phyloP scores from a whole-genome alignment of 1,140 invertebrate species.

The Zaprionus capensis region DNA sequence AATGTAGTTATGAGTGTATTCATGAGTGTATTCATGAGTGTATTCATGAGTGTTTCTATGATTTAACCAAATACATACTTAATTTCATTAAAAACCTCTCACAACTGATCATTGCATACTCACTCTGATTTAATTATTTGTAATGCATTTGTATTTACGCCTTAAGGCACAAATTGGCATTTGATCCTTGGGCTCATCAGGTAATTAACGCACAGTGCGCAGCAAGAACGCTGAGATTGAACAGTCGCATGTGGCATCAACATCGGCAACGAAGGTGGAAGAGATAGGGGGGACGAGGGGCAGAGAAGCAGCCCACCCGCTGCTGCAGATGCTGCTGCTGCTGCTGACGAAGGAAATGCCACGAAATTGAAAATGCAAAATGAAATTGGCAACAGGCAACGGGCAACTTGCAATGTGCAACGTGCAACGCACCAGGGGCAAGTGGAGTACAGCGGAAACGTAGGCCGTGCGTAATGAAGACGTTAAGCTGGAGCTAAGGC shows the following conservation, averaged over 20 bases:
- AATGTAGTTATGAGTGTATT: constrained; percentile 9
- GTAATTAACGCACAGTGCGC: constrained; percentile 62
- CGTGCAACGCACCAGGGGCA: constrained; percentile 3
- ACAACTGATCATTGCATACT: not conserved
- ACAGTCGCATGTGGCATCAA: constrained; percentile 15
- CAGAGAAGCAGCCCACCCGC: constrained; percentile 31
- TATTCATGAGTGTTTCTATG: constrained; percentile 8
- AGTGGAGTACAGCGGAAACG: constrained; percentile 43
- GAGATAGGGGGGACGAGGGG: not conserved
- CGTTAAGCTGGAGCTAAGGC: constrained; percentile 65
- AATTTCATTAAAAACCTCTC: not conserved
- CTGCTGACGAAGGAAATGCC: constrained; percentile 67
- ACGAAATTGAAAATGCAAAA: constrained; percentile 81
- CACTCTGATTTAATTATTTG: not conserved
- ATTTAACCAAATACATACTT: not conserved
- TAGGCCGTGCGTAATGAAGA: constrained; percentile 77
- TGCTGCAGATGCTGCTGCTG: constrained; percentile 18
- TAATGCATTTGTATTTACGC: too few species aligned
- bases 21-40: constrained; percentile 4
- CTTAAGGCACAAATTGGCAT: constrained; percentile 46
- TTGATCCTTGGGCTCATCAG: constrained; percentile 59
- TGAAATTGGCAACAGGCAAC: constrained; percentile 68
- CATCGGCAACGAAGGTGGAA: not conserved
- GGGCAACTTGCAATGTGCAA: constrained; percentile 34
- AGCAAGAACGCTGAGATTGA: constrained; percentile 23